Conservation (phyloP, 2,113 vertebrate species). For the Eublepharis macularius region DNA sequence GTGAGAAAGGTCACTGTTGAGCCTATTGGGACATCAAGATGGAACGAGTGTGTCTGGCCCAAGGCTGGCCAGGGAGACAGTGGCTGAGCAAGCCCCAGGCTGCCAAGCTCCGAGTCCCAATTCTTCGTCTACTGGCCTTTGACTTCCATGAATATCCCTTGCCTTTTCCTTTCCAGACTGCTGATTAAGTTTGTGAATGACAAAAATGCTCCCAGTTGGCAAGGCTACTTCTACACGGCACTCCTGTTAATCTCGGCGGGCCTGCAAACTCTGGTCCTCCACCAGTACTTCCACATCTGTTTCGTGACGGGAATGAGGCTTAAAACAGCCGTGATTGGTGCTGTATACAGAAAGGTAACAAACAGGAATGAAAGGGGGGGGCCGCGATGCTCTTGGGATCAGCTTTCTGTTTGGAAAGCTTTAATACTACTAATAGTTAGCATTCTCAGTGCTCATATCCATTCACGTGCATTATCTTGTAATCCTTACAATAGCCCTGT, state of each 20-base stretch:
- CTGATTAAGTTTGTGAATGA: conserved; percentile 88
- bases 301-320: conserved; percentile 95
- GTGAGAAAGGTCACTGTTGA: background rate
- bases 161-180: conserved; percentile 71
- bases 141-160: background rate
- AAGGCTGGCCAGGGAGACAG: too few relatives aligned
- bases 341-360: conserved; percentile 92
- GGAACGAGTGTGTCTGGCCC: too few relatives aligned
- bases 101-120: background rate
- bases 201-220: conserved; percentile 85
- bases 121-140: background rate
- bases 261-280: conserved; percentile 91
- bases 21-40: too few relatives aligned
- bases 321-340: conserved; percentile 90
- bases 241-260: conserved; percentile 88
- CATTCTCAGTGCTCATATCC: too few relatives aligned
- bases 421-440: too few relatives aligned
- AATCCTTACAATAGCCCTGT: too few relatives aligned
- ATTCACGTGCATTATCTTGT: too few relatives aligned
- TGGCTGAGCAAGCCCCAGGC: background rate
- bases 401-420: background rate
- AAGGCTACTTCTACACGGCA: conserved; percentile 89
- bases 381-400: background rate
- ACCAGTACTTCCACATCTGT: conserved; percentile 97
- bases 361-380: too few relatives aligned